Evolutionary conservation across 2,888 invertebrate species (phyloP).

Genomic region (Clostera curtula): DNA sequence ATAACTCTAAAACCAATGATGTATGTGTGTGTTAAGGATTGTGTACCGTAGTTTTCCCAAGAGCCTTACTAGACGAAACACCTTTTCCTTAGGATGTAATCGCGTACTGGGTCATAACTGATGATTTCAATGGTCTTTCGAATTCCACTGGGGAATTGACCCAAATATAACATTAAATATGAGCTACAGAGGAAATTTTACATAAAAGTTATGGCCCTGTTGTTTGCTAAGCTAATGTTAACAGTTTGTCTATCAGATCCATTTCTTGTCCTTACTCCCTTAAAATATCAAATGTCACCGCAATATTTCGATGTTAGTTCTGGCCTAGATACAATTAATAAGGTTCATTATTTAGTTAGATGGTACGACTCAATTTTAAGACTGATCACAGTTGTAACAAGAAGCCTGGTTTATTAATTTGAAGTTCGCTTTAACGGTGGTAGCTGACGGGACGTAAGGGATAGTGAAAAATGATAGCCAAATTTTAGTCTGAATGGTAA

Average conservation of each 20-base stretch:
- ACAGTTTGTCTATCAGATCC: conserved; percentile 43
- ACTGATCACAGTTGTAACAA: conserved; percentile 61
- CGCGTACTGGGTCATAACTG: too few relatives aligned
- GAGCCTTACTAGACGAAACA: conserved; percentile 66
- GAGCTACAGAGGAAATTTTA: too few relatives aligned
- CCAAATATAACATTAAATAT: too few relatives aligned
- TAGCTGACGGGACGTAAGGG: conserved; percentile 32
- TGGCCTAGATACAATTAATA: conserved; percentile 67
- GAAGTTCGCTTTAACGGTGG: conserved; percentile 30
- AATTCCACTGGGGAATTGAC: too few relatives aligned
- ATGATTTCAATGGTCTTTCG: too few relatives aligned
- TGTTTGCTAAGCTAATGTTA: too few relatives aligned
- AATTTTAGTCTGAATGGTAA: conserved; percentile 35
- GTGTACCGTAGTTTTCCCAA: conserved; percentile 70
- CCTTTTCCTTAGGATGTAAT: conserved; percentile 69
- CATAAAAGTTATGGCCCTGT: too few relatives aligned
- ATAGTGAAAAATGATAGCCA: conserved; percentile 48
- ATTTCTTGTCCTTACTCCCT: conserved; percentile 39
- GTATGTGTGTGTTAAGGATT: conserved; percentile 64
- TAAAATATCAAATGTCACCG: conserved; percentile 27
- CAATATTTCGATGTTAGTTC: conserved; percentile 44
- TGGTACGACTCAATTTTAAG: conserved; percentile 75
- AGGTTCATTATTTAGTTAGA: conserved; percentile 70
- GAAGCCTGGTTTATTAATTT: conserved; percentile 47
- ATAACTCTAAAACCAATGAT: conserved; percentile 72